Evolutionary conservation across 2,888 invertebrate genomes (phyloP), one percentile per base, ranked within the genome.

Genomic region (Ramazzottius varieornatus): DNA sequence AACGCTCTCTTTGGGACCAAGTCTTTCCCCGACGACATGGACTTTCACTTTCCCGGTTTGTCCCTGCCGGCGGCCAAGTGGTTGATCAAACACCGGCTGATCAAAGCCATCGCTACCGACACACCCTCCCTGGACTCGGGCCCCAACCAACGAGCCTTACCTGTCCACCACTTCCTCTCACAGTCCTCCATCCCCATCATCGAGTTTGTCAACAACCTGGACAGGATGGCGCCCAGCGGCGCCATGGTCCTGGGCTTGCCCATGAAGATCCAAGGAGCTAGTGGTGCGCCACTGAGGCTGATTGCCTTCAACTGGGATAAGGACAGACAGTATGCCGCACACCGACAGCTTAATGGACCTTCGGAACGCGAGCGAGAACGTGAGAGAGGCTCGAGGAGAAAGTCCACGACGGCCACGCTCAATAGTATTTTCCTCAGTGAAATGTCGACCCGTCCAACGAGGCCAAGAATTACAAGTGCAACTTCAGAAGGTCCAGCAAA

Each of bases 81-180:
- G 81, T 78, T 84, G 67, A 78, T 78, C 0, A 74, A 77, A 0
- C 73, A 80, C 63, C 77, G 71, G 4, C 63, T 66, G 13, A 8
- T 29, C 29, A 54, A 54, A 29, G 54, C 54, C 54, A 29, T 54
- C 24, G 54, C 16, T 24, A 54, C 54, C 4, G 54, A 54, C 54
- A 24, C 82, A 0, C 80, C 83, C 0, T 83, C 83, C 8, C 73
- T 81, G 1, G 84, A 85, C 73, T 77, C 79, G 0, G 81, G 82
- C 69, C 69, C 73, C 71, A 73, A 78, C 71, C 67, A 70, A 71
- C 72, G 54, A 29, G 16, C 75, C 32, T 77, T 79, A 16, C 77
- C 77, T 0, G 78, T 75, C 1, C 83, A 82, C 70, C 77, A 78
- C 1, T 76, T 80, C 32, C 76, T 83, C 2, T 76, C 72, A 1